Evolutionary conservation across 2,113 vertebrate species (phyloP), one percentile per base, ranked within the genome.

Genomic region (Actenoides hombroni): DNA sequence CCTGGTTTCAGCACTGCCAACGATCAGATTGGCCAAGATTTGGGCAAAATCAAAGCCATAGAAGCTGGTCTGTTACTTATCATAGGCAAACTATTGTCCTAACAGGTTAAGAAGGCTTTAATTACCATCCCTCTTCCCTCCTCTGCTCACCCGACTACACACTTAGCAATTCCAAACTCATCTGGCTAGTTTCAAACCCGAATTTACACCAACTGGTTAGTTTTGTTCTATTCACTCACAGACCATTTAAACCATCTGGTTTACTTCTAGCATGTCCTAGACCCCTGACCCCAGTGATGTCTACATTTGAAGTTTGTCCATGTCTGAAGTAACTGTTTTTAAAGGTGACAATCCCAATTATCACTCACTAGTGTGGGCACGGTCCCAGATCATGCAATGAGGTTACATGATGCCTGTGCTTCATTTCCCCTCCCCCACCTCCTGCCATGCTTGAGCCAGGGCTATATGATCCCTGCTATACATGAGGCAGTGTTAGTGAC

Each of bases 121-220:
- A 95, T 94, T 84, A 81, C 24, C 18, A 23, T 19, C 18, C 24
- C 12, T 70, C 3, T 49, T 77, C 24, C 77, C 16, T 15, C 11
- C 17, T 39, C 9, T 8, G 2, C 39, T 61, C 23, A 21, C 75
- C 10, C 1, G 20, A 23, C 19, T 53, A 42, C 74, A 69, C 24
- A 89, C 54, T 91, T 64, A 60, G 56, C 46, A 95, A 92, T 95
- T 95, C 65, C 53, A 56, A 79, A 24, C 61, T 96, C 56, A 84
- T 95, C 96, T 97, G 96, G 94, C 25, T 97, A 95, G 73, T 84
- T 95, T 97, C 94, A 96, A 96, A 89, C 15, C 61, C 24, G 2
- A 93, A 93, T 84, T 91, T 95, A 92, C 65, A 85, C 74, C 86
- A 92, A 91, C 77, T 48, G 77, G 91, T 95, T 95, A 64, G 92